Evolutionary conservation across 2,888 invertebrate species (phyloP).

Genomic region (Zele albiditarsus): DNA sequence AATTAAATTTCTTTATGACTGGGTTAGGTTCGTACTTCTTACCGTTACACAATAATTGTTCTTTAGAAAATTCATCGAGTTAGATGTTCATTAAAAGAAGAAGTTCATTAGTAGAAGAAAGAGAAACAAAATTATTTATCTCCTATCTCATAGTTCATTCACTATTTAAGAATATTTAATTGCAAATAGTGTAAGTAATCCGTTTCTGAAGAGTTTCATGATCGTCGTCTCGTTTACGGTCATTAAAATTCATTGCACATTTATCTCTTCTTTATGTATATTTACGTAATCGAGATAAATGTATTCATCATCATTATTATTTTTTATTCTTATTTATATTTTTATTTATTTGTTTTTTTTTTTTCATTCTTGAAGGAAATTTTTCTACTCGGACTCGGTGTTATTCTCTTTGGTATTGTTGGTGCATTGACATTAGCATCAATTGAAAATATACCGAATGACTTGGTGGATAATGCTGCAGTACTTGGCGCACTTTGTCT

Average conservation of each 20-base stretch:
- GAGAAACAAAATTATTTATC: background rate
- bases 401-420: conserved; percentile 80
- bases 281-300: background rate
- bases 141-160: background rate
- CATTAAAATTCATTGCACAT: conserved; percentile 10
- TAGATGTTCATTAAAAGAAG: conserved; percentile 1
- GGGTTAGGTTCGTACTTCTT: conserved; percentile 22
- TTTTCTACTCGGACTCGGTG: conserved; percentile 81
- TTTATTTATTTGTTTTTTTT: background rate
- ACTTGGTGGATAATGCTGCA: conserved; percentile 82
- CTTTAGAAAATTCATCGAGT: conserved; percentile 14
- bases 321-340: conserved; percentile 2
- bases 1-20: conserved; percentile 11
- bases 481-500: conserved; percentile 81
- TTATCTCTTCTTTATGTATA: conserved; percentile 15
- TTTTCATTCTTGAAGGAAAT: conserved; percentile 75
- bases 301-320: conserved; percentile 25
- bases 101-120: background rate
- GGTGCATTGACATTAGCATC: conserved; percentile 82
- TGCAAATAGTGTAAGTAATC: background rate
- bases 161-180: background rate
- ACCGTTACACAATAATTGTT: conserved; percentile 16
- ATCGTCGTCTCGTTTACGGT: background rate
- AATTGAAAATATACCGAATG: conserved; percentile 80
- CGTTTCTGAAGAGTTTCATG: conserved; percentile 6